A percentile compares a stretch with the other conserved stretches of the same genome.
phyloP scores from a whole-genome alignment of 2,888 invertebrate genomes.

The Megastigmus dorsalis region DNA sequence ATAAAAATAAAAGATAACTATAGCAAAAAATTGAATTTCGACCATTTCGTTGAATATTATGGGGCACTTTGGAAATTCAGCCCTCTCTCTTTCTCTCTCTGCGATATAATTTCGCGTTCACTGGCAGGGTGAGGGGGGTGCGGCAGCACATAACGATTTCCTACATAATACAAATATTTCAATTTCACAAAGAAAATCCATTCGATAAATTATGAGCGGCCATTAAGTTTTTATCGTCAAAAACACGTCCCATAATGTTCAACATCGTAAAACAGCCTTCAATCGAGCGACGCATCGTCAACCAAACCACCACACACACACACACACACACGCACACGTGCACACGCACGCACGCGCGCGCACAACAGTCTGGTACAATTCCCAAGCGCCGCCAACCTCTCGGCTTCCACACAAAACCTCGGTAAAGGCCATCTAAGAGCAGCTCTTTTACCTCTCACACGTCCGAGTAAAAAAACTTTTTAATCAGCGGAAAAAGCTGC shows the following conservation, averaged over 20 bases:
- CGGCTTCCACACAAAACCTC: not conserved
- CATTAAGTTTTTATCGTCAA: constrained; percentile 49
- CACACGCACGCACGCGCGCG: too few relatives aligned
- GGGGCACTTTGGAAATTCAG: not conserved
- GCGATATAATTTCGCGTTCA: not conserved
- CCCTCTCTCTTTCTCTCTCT: too few relatives aligned
- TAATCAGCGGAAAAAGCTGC: constrained; percentile 5
- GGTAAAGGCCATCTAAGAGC: not conserved
- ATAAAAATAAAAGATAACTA: too few relatives aligned
- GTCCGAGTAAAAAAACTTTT: constrained; percentile 24
- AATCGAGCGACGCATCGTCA: constrained; percentile 31
- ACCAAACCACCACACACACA: not conserved
- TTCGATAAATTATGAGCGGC: constrained; percentile 28
- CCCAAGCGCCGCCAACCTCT: not conserved
- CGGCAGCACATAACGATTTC: not conserved
- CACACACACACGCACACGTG: not conserved
- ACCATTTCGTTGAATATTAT: constrained; percentile 2
- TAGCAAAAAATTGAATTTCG: not conserved
- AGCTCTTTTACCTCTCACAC: not conserved
- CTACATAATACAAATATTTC: constrained; percentile 36
- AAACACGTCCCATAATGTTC: constrained; percentile 44
- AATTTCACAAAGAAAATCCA: constrained; percentile 47
- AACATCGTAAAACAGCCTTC: constrained; percentile 41
- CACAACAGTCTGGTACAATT: too few relatives aligned
- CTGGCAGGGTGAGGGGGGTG: not conserved